Evolutionary conservation across 2,113 vertebrate genomes (phyloP).

Genomic region (Sphyrna mokarran): DNA sequence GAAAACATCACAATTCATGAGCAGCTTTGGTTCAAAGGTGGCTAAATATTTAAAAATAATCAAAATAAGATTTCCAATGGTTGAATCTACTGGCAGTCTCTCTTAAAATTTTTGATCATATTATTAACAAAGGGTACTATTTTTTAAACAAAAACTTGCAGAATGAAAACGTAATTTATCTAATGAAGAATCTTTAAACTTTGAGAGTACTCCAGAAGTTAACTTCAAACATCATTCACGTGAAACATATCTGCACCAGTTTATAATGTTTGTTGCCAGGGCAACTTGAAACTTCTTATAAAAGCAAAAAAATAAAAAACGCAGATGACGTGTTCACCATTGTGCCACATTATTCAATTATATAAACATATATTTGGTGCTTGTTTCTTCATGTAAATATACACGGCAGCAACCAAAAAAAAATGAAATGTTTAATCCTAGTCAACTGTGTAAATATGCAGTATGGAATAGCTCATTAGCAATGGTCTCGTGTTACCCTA

Average conservation of each 20-base stretch:
- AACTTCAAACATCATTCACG: neutral
- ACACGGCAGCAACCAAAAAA: slow-evolving; percentile 33
- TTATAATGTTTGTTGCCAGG: neutral
- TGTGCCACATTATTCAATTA: slow-evolving; percentile 26
- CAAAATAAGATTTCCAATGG: neutral
- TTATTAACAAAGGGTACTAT: neutral
- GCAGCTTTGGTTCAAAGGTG: neutral
- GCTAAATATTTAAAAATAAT: neutral
- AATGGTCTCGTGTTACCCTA: neutral
- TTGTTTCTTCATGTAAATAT: slow-evolving; percentile 37
- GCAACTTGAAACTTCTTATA: neutral
- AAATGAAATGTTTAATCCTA: neutral
- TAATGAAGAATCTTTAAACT: neutral
- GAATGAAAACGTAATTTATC: neutral
- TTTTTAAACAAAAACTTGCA: neutral
- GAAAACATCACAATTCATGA: neutral
- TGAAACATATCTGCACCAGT: slow-evolving; percentile 26
- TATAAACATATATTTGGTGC: slow-evolving; percentile 28
- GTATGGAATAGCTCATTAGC: neutral
- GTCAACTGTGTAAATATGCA: slow-evolving; percentile 34
- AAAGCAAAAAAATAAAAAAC: slow-evolving; percentile 26
- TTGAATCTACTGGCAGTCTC: neutral
- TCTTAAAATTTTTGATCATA: neutral
- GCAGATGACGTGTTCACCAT: slow-evolving; percentile 18
- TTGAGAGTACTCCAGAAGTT: neutral